Percentiles rank a stretch among this genome's conserved stretches.
Evolutionary conservation across 1,140 invertebrate genomes (phyloP).

Genomic region (Drosophila carrolli): DNA sequence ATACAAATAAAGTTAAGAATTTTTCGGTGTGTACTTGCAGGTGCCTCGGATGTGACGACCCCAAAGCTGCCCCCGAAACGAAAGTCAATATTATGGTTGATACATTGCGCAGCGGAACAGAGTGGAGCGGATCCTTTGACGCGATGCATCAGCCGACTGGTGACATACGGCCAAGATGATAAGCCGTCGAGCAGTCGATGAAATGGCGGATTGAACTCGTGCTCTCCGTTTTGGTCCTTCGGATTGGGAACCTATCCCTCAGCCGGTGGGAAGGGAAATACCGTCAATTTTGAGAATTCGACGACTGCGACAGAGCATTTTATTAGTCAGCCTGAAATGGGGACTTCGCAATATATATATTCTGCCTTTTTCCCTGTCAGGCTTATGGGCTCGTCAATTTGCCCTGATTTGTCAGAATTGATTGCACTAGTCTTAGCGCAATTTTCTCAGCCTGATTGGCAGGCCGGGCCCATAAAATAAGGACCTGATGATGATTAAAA

Average conservation of each 20-base stretch:
- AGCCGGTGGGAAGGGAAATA: not conserved
- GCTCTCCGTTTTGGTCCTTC: slow-evolving; percentile 10
- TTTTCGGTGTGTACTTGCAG: slow-evolving; percentile 22
- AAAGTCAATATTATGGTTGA: slow-evolving; percentile 81
- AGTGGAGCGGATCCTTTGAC: slow-evolving; percentile 44
- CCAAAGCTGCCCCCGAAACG: slow-evolving; percentile 71
- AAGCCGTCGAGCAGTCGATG: slow-evolving; percentile 71
- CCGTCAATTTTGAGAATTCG: slow-evolving; percentile 12
- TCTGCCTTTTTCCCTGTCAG: slow-evolving; percentile 10
- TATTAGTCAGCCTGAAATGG: slow-evolving; percentile 31
- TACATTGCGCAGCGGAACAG: slow-evolving; percentile 57
- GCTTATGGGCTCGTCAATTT: slow-evolving; percentile 31
- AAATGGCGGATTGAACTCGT: slow-evolving; percentile 41
- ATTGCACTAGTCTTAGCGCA: slow-evolving; percentile 43
- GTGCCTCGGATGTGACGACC: slow-evolving; percentile 56
- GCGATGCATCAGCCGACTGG: slow-evolving; percentile 59
- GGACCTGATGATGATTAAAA: slow-evolving; percentile 68
- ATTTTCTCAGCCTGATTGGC: slow-evolving; percentile 54
- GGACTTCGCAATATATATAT: slow-evolving; percentile 29
- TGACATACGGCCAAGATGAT: slow-evolving; percentile 73
- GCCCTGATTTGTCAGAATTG: slow-evolving; percentile 70
- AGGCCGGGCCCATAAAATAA: slow-evolving; percentile 34
- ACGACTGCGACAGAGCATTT: slow-evolving; percentile 27
- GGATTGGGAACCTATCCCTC: not conserved
- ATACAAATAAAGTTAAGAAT: no score